Conservation (phyloP, 2,888 invertebrate genomes). For the Archips crataeganus region DNA sequence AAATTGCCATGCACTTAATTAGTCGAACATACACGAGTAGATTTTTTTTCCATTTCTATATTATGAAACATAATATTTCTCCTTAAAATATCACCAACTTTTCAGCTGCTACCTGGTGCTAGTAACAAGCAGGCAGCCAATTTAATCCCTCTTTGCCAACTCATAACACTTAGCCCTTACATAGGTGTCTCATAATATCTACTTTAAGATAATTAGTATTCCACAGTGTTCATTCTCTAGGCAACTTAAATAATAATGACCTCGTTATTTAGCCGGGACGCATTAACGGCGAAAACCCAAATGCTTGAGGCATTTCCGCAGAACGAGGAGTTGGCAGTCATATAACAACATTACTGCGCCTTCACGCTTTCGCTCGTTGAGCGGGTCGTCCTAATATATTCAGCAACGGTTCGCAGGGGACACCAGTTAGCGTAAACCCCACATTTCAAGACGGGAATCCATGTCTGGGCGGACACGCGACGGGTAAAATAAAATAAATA, state of each 20-base stretch:
- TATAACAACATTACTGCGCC: constrained; percentile 34
- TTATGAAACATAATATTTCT: background rate
- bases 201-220: constrained; percentile 37
- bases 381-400: constrained; percentile 26
- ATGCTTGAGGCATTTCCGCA: constrained; percentile 29
- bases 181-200: constrained; percentile 33
- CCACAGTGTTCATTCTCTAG: constrained; percentile 29
- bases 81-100: background rate
- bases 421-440: constrained; percentile 28
- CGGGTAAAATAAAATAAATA: constrained; percentile 31
- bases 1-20: no score
- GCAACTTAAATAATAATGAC: constrained; percentile 37
- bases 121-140: background rate
- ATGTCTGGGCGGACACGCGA: constrained; percentile 26
- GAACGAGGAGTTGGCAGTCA: constrained; percentile 20
- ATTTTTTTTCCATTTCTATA: no score
- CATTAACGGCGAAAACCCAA: constrained; percentile 28
- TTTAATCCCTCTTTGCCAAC: constrained; percentile 8
- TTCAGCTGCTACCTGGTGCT: background rate
- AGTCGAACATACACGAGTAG: no score
- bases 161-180: constrained; percentile 15
- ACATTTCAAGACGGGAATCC: constrained; percentile 28
- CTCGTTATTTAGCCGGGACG: constrained; percentile 37
- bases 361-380: constrained; percentile 8
- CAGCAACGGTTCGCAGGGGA: constrained; percentile 25